Evolutionary conservation across 2,113 vertebrate genomes (phyloP).

Genomic region (Prionailurus viverrinus): DNA sequence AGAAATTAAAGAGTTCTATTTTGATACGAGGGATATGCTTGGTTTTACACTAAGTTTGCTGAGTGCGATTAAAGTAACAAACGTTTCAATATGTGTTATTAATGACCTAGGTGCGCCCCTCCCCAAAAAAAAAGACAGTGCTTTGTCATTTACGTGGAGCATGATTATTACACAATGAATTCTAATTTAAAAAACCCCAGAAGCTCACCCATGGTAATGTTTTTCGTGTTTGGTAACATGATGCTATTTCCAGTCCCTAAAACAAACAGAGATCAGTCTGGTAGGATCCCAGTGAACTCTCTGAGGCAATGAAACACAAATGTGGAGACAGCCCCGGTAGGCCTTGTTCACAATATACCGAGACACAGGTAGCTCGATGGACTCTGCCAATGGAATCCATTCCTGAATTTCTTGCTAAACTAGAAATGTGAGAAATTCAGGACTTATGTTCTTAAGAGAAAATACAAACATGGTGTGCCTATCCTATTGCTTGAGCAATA

Average conservation of each 20-base stretch:
- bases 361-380: constrained; percentile 72
- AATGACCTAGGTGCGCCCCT: no score
- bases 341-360: constrained; percentile 14
- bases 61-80: background rate
- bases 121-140: background rate
- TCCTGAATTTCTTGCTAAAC: constrained; percentile 86
- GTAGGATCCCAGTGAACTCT: background rate
- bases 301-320: background rate
- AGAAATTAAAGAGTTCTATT: background rate
- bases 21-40: background rate
- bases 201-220: background rate
- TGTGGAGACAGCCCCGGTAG: constrained; percentile 49
- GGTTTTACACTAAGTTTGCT: background rate
- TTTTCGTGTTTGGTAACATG: background rate
- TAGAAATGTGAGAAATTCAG: constrained; percentile 85
- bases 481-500: background rate
- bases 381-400: constrained; percentile 77
- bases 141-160: background rate
- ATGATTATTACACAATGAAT: background rate
- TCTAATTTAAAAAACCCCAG: background rate
- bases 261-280: background rate
- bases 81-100: background rate
- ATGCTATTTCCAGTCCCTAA: background rate
- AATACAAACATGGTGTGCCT: constrained; percentile 75
- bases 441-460: constrained; percentile 82